phyloP scores from a whole-genome alignment of 2,888 invertebrate genomes.

The Horisme vitalbata region DNA sequence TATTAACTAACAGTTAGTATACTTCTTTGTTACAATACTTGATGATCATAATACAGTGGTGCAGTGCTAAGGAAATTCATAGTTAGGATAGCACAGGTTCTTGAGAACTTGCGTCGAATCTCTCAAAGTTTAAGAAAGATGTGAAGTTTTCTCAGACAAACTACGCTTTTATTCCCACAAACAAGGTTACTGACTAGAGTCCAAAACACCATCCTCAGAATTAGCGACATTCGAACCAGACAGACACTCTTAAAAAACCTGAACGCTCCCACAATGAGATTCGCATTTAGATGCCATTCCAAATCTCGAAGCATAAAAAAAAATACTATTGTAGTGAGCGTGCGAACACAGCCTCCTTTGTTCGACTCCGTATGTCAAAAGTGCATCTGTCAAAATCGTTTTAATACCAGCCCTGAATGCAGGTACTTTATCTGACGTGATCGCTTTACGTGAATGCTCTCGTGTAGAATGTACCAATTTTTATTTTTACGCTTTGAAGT shows the following conservation, averaged over 20 bases:
- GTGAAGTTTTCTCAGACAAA: too few relatives aligned
- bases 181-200: background rate
- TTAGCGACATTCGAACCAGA: constrained; percentile 14
- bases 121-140: too few relatives aligned
- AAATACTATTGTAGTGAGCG: constrained; percentile 62
- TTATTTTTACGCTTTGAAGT: too few relatives aligned
- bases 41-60: too few relatives aligned
- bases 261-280: constrained; percentile 66
- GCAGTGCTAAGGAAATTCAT: too few relatives aligned
- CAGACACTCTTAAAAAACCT: constrained; percentile 39
- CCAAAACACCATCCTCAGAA: constrained; percentile 1
- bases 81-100: too few relatives aligned
- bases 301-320: constrained; percentile 63
- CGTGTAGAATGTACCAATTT: background rate
- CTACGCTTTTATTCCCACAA: background rate
- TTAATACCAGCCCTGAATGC: constrained; percentile 50
- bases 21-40: too few relatives aligned
- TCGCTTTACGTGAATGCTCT: too few relatives aligned
- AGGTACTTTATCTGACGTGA: constrained; percentile 29
- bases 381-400: constrained; percentile 61
- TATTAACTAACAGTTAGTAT: too few relatives aligned
- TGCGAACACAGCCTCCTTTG: constrained; percentile 72
- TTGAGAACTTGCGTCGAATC: too few relatives aligned
- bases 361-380: constrained; percentile 57
- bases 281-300: constrained; percentile 67